Evolutionary conservation across 2,113 vertebrate species (phyloP).

Genomic region (Tenrec ecaudatus): DNA sequence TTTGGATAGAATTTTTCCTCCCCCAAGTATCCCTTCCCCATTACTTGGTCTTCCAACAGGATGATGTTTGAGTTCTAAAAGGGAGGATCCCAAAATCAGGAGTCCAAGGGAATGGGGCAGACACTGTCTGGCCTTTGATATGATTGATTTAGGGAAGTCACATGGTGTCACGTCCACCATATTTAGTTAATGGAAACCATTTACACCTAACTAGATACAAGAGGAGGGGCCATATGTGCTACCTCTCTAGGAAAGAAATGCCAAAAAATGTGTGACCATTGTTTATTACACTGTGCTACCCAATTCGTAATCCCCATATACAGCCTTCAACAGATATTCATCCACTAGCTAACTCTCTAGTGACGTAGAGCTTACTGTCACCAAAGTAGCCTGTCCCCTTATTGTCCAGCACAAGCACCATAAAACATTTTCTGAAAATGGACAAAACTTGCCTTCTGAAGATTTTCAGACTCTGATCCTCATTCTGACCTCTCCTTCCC

Average conservation of each 20-base stretch:
- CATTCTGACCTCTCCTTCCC: background rate
- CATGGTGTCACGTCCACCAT: background rate
- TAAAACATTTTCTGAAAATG: slow-evolving; percentile 11
- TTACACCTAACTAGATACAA: background rate
- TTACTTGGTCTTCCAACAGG: background rate
- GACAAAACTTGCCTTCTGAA: background rate
- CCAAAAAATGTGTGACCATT: background rate
- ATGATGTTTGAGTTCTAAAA: background rate
- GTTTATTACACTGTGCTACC: background rate
- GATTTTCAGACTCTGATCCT: background rate
- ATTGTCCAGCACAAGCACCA: background rate
- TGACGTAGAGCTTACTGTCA: background rate
- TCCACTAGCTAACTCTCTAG: background rate
- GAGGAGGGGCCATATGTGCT: background rate
- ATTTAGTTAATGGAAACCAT: slow-evolving; percentile 22
- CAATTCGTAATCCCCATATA: background rate
- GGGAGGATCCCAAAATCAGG: background rate
- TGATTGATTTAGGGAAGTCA: background rate
- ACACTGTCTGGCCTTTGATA: background rate
- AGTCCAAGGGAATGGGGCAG: background rate
- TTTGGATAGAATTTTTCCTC: background rate
- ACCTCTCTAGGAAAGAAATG: background rate
- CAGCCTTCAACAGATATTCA: background rate
- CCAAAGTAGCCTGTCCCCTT: background rate
- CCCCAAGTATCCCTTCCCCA: background rate